phyloP scores from a whole-genome alignment of 1,140 invertebrate genomes.

The Drosophila dunni region DNA sequence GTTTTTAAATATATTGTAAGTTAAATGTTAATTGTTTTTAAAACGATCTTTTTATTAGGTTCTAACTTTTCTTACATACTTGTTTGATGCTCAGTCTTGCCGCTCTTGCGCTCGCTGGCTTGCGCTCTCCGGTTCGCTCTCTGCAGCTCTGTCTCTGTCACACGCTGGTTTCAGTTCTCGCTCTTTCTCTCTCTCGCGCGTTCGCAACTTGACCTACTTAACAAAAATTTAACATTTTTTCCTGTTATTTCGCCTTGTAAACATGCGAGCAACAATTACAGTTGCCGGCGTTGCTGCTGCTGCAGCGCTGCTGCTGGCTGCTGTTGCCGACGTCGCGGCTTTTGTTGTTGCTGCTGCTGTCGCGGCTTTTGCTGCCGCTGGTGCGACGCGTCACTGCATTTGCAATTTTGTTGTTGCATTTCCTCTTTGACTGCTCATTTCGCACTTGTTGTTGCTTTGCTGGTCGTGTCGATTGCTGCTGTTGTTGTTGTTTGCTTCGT shows the following conservation, averaged over 20 bases:
- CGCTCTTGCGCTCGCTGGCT: conserved; percentile 24
- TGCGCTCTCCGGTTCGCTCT: conserved; percentile 5
- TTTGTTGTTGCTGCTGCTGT: conserved; percentile 20
- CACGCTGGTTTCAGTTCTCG: conserved; percentile 18
- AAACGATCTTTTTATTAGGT: conserved; percentile 12
- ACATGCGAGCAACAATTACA: conserved; percentile 74
- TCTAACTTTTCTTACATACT: conserved; percentile 51
- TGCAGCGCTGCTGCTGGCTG: conserved; percentile 14
- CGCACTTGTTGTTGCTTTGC: conserved; percentile 65
- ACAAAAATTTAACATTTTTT: conserved; percentile 83
- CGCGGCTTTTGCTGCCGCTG: conserved; percentile 19
- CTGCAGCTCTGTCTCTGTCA: conserved; percentile 16
- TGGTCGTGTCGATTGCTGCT: conserved; percentile 42
- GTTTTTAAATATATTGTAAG: conserved; percentile 2
- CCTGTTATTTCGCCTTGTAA: conserved; percentile 81
- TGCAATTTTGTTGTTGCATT: conserved; percentile 70
- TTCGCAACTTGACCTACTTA: conserved; percentile 83
- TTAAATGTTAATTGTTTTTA: background rate
- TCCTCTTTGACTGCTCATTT: conserved; percentile 61
- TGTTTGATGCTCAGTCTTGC: conserved; percentile 59
- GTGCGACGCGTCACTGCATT: conserved; percentile 48
- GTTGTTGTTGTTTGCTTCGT: conserved; percentile 51
- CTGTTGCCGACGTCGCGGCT: conserved; percentile 3
- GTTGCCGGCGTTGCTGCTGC: conserved; percentile 56
- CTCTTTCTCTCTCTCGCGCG: conserved; percentile 14